Base-by-base conservation (phyloP, 1,140 invertebrate species). In the Oryctes rhinoceros region DNA sequence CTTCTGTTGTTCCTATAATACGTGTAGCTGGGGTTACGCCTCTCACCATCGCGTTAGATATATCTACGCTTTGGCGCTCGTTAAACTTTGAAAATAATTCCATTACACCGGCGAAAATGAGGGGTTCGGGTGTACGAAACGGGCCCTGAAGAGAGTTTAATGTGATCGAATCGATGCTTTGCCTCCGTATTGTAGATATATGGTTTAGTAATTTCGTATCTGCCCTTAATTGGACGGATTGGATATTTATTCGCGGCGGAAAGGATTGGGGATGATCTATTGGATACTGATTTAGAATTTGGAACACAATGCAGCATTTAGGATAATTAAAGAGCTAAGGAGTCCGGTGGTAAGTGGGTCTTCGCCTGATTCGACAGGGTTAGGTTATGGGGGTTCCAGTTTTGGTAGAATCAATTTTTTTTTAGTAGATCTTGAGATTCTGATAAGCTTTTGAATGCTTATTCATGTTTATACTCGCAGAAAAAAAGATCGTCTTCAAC, bases 71-170 rank as follows among this genome's bases (percentile, higher is more conserved):
- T 59, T 18, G n/a, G 15, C 18, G 53, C 53, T 59, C 53, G 18
- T 59, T 59, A 59, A 59, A 59, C 53, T 59, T 59, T 59, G 13
- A 18, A 59, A 59, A 59, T 59, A 59, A 59, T 59, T 59, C 53
- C 53, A 59, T 59, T 59, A 59, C 20, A 59, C 53, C 6, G 53
- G 53, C 18, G 53, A 59, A 59, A 59, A 18, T 59, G n/a, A 15
- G 11, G 9, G 39, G 39, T 10, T 4, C 5, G 39, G 39, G 5
- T 44, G 9, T 3, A 44, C 5, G 15, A 59, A 53, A 18, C 5
- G 15, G 15, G 15, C 18, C 3, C 15, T 59, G 18, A 59, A 59
- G 53, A 18, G 53, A 18, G n/a, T 59, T 18, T 18, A 59, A 59
- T 18, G 53, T n/a, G 53, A 18, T 59, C 1, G 6, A 59, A 59